These are phyloP conservation scores for Belonocnema kinseyi DNA, from an alignment of 1,140 invertebrate genomes.

Conservation along the genomic window DNA sequence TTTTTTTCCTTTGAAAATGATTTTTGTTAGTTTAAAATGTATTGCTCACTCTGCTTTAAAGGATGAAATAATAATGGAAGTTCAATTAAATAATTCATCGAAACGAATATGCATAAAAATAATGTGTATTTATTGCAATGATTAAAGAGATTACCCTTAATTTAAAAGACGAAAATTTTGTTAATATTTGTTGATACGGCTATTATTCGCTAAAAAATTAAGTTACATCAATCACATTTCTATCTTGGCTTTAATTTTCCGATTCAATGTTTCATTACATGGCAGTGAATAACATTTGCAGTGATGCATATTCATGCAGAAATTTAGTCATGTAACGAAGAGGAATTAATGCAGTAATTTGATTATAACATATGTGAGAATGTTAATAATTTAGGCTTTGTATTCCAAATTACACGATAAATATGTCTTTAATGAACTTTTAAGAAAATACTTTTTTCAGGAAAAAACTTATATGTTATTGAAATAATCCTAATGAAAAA, in stretches of 20 bases:
- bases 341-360: constrained; percentile 15
- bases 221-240: neutral
- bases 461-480: no score
- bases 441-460: no score
- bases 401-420: neutral
- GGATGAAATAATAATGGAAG: neutral
- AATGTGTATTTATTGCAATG: neutral
- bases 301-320: constrained; percentile 2
- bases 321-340: constrained; percentile 7
- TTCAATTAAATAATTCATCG: neutral
- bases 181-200: neutral
- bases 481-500: no score
- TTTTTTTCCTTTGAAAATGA: no score
- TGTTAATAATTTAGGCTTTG: neutral
- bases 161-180: constrained; percentile 11
- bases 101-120: neutral
- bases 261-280: constrained; percentile 15
- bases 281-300: neutral
- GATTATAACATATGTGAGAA: neutral
- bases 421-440: no score
- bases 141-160: constrained; percentile 9
- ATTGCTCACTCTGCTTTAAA: neutral
- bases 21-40: no score
- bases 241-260: constrained; percentile 3
- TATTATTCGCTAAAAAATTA: neutral